Base-by-base conservation (phyloP, 2,113 vertebrate species). In the Prunella fulvescens region DNA sequence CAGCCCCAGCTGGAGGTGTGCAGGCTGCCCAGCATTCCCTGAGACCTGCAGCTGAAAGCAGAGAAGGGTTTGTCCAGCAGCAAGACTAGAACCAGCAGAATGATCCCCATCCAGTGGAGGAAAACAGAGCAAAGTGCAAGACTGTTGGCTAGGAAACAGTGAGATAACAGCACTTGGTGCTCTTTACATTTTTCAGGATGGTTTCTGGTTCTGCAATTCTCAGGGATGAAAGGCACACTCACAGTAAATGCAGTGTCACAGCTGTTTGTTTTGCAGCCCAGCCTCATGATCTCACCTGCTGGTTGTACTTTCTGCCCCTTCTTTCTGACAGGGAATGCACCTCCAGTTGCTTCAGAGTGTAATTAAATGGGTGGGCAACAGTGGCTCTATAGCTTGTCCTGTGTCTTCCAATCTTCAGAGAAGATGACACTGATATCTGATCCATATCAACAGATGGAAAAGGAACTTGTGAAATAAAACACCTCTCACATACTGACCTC, bases 361-460 rank as follows among this genome's bases (percentile, higher is more conserved):
- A 95, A 53, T 96, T 97, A 88, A 98, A 98, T 1, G 98, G 98
- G 61, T 98, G 98, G 16, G 87, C 92, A 61, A 98, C 45, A n/a
- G 96, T 88, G 66, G 97, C 78, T 71, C n/a, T 94, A 81, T 97
- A 98, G 56, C 95, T 97, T 11, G 70, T 93, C 8, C 35, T 42
- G 26, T 96, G 97, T 74, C 89, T 97, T 17, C 96, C 96, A 56
- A 70, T 86, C 73, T 86, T 97, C 97, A 98, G 97, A 5, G 86
- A 96, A n/a, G 98, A 98, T 5, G 97, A 78, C 45, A 97, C 90
- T 57, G 71, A 92, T 65, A 98, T 45, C 98, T 98, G 83, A 19
- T 23, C 29, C 80, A 56, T 9, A 78, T n/a, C 40, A 77, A 80
- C 25, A 90, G 24, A 93, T 29, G 42, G 23, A 95, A 83, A 92